Percentiles rank a stretch among this genome's conserved stretches.
Evolutionary conservation across 2,113 vertebrate species (phyloP).

Genomic region (Ursus arctos): DNA sequence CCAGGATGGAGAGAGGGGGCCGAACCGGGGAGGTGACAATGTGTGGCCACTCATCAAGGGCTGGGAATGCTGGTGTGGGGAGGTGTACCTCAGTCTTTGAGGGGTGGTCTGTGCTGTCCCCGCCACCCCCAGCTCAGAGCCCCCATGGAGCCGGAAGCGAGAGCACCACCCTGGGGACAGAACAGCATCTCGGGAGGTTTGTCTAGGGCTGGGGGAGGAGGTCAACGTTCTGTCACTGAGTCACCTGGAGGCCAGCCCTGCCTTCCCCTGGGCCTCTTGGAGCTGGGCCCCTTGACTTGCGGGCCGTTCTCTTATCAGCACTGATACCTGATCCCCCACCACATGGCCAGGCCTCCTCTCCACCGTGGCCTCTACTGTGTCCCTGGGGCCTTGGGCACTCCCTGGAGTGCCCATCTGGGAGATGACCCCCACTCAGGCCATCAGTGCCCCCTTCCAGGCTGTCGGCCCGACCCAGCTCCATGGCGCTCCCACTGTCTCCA

Average conservation of each 20-base stretch:
- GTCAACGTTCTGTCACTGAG: not conserved
- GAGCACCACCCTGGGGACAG: not conserved
- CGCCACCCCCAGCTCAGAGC: not conserved
- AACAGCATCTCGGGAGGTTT: not conserved
- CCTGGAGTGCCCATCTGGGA: not conserved
- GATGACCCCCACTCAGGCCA: not conserved
- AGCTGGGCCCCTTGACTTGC: not conserved
- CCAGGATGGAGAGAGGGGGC: not conserved
- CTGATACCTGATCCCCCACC: conserved; percentile 26
- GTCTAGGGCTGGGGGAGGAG: not conserved
- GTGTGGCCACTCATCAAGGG: accelerated
- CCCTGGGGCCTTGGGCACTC: not conserved
- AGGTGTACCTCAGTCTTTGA: not conserved
- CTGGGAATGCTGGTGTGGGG: not conserved
- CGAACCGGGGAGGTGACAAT: accelerated
- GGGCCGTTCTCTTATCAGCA: not conserved
- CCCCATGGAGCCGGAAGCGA: too few species aligned
- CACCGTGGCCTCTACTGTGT: not conserved
- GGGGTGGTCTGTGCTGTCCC: not conserved
- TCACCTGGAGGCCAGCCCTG: not conserved
- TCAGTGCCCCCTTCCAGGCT: not conserved
- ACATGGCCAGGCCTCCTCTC: not conserved
- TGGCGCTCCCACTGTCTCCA: conserved; percentile 65
- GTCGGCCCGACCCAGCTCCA: not conserved
- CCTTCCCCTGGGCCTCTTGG: not conserved